Percentiles rank a stretch among this genome's conserved stretches.
phyloP scores from a whole-genome alignment of 2,113 vertebrate genomes.

The Vulpes lagopus region DNA sequence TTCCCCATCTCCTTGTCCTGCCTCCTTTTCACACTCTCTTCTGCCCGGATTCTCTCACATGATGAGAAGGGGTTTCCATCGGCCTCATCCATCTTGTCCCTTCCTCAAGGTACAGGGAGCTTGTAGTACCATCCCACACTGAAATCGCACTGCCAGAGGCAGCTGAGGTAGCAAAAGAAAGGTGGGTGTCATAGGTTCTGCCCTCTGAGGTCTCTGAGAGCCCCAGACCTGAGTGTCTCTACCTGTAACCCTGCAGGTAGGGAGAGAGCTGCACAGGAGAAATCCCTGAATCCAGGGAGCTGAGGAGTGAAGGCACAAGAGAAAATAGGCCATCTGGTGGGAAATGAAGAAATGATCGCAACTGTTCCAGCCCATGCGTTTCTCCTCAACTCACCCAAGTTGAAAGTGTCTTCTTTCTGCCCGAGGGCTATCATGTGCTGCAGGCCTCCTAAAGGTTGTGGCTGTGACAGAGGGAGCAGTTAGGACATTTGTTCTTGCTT shows the following conservation, averaged over 20 bases:
- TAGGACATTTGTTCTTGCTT: neutral
- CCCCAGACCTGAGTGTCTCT: neutral
- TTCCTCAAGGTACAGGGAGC: neutral
- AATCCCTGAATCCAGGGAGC: neutral
- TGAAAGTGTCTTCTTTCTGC: neutral
- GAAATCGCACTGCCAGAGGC: neutral
- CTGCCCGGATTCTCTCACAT: neutral
- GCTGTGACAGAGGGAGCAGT: neutral
- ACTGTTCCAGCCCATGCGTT: neutral
- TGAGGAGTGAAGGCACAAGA: neutral
- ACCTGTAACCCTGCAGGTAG: neutral
- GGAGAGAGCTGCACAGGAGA: neutral
- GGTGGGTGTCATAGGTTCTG: neutral
- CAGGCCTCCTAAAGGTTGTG: neutral
- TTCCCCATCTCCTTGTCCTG: neutral
- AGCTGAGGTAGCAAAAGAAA: neutral
- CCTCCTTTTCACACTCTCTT: neutral
- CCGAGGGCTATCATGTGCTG: rapidly evolving
- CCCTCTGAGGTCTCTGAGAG: neutral
- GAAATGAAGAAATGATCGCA: neutral
- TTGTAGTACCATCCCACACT: neutral
- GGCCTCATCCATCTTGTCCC: neutral
- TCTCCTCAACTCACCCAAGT: neutral
- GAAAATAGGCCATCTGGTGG: neutral
- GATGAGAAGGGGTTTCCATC: neutral